These are phyloP conservation scores for Penelope pileata DNA, from an alignment of 2,113 vertebrate genomes.

Conservation along the genomic window DNA sequence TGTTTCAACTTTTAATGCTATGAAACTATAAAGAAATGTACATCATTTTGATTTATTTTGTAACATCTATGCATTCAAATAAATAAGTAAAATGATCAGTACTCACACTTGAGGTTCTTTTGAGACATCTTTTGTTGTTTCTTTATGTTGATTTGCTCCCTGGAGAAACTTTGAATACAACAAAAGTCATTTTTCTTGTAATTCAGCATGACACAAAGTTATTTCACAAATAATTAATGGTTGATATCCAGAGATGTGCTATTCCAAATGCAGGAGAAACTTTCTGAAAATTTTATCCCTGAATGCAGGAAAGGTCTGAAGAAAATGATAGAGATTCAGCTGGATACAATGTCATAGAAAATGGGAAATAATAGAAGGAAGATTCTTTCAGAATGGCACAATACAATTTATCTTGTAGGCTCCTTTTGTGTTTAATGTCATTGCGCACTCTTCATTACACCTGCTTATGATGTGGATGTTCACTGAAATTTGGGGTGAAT, in stretches of 20 bases:
- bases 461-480: not conserved
- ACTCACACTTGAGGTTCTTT: not conserved
- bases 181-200: not conserved
- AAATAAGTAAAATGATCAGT: conserved; percentile 45
- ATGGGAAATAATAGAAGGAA: not conserved
- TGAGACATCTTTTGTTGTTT: not conserved
- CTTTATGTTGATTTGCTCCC: not conserved
- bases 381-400: not conserved
- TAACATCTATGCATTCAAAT: conserved; percentile 63
- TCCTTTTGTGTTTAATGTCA: not conserved
- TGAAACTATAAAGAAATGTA: conserved; percentile 17
- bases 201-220: not conserved
- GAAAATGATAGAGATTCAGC: not conserved
- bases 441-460: not conserved
- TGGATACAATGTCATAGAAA: not conserved
- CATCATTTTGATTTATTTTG: conserved; percentile 46
- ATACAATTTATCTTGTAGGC: not conserved
- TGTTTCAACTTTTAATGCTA: conserved; percentile 30
- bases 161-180: not conserved
- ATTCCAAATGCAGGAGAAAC: not conserved
- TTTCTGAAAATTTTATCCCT: not conserved
- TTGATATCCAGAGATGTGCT: not conserved
- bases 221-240: not conserved
- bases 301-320: not conserved
- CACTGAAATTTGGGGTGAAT: not conserved